Evolutionary conservation across 2,888 invertebrate genomes (phyloP).

Genomic region (Plebejus melissa): DNA sequence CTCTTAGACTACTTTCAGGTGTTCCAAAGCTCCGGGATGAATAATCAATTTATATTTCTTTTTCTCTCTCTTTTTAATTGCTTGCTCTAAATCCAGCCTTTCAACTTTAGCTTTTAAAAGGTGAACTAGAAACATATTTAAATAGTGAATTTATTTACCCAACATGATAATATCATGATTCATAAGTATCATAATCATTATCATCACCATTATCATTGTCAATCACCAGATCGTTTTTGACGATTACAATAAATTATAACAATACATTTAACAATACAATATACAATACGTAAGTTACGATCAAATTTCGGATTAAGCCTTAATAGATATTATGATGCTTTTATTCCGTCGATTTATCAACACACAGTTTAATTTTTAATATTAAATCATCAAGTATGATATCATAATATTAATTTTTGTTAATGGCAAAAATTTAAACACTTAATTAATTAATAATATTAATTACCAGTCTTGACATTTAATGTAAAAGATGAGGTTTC

Average conservation of each 20-base stretch:
- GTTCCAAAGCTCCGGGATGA: conserved; percentile 15
- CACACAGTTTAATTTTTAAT: not conserved
- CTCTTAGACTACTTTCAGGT: not conserved
- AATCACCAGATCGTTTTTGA: too few species aligned
- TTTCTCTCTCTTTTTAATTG: conserved; percentile 7
- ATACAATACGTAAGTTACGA: too few species aligned
- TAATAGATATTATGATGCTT: too few species aligned
- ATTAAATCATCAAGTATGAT: not conserved
- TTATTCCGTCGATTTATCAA: not conserved
- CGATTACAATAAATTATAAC: too few species aligned
- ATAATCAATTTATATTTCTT: conserved; percentile 17
- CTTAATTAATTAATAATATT: not conserved
- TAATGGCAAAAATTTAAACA: not conserved
- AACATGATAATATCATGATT: not conserved
- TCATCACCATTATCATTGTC: too few species aligned
- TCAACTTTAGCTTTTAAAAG: conserved; percentile 26
- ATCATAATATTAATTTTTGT: not conserved
- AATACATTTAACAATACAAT: too few species aligned
- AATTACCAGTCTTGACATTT: not conserved
- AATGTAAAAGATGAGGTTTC: not conserved
- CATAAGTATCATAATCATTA: conserved; percentile 3
- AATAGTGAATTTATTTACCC: conserved; percentile 7
- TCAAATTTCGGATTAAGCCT: too few species aligned
- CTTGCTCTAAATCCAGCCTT: conserved; percentile 24
- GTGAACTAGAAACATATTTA: conserved; percentile 25